phyloP scores from a whole-genome alignment of 1,140 invertebrate genomes.

The Luehdorfia chinensis region DNA sequence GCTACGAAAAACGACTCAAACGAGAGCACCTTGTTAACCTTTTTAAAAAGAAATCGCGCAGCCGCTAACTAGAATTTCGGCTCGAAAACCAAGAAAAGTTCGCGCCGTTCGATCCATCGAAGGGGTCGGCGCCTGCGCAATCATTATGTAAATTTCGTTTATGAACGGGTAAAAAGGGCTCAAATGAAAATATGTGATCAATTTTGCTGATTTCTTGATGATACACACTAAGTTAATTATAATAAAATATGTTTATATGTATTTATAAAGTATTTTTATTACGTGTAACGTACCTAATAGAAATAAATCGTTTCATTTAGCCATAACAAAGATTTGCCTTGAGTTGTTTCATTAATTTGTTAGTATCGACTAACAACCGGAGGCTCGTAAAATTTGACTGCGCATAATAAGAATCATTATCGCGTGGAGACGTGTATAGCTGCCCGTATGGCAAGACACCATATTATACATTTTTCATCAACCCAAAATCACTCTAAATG shows the following conservation, averaged over 20 bases:
- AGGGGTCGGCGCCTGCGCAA: conserved; percentile 62
- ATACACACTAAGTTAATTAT: too few species aligned
- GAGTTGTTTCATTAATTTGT: conserved; percentile 49
- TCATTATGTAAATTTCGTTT: conserved; percentile 69
- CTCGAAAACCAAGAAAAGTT: conserved; percentile 73
- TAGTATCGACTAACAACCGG: conserved; percentile 56
- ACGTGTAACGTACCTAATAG: too few species aligned
- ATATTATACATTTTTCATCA: conserved; percentile 53
- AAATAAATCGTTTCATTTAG: conserved; percentile 13
- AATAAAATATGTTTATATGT: too few species aligned
- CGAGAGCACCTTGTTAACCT: conserved; percentile 74
- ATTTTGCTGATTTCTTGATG: too few species aligned
- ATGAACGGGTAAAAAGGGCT: conserved; percentile 52
- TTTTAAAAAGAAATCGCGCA: conserved; percentile 75
- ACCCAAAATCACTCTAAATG: conserved; percentile 65
- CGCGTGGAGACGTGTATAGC: conserved; percentile 40
- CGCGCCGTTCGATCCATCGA: conserved; percentile 39
- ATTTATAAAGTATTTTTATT: too few species aligned
- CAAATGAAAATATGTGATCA: too few species aligned
- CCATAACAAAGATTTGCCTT: conserved; percentile 23
- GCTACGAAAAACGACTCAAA: conserved; percentile 72
- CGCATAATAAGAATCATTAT: conserved; percentile 66
- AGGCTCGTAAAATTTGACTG: conserved; percentile 71
- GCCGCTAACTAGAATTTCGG: conserved; percentile 73
- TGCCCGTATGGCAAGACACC: conserved; percentile 33